A percentile compares a stretch with the other conserved stretches of the same genome.
Evolutionary conservation across 2,888 invertebrate species (phyloP).

Genomic region (Ypsolopha sequella): DNA sequence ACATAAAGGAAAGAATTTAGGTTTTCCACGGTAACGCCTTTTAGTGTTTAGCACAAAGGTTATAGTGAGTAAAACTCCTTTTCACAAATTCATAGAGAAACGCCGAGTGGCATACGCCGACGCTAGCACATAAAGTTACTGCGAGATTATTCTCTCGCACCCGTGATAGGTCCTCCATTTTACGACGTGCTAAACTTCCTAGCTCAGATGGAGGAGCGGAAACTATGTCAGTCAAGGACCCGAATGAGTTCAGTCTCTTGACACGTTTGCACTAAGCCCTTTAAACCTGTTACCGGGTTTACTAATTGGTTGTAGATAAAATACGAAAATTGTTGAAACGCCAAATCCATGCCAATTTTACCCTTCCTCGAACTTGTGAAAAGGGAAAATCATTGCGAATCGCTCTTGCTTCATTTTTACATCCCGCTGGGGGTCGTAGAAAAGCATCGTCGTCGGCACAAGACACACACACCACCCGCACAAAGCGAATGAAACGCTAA

Average conservation of each 20-base stretch:
- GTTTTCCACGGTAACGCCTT: too few species aligned
- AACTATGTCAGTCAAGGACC: conserved; percentile 41
- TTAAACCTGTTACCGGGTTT: background rate
- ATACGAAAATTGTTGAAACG: conserved; percentile 2
- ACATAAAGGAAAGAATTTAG: too few species aligned
- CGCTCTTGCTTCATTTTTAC: conserved; percentile 50
- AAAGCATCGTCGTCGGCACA: conserved; percentile 30
- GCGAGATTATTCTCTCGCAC: conserved; percentile 30
- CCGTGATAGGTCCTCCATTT: conserved; percentile 50
- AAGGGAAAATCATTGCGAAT: conserved; percentile 38
- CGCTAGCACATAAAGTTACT: conserved; percentile 7
- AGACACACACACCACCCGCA: conserved; percentile 50
- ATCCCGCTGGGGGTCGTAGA: conserved; percentile 59
- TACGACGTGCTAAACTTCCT: conserved; percentile 52
- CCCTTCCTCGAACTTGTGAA: conserved; percentile 12
- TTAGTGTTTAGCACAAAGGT: background rate
- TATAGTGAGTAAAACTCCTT: background rate
- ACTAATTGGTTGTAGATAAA: conserved; percentile 4
- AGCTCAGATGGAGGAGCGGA: conserved; percentile 42
- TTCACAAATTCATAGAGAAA: conserved; percentile 1
- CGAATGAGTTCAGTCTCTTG: conserved; percentile 36
- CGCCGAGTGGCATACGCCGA: background rate
- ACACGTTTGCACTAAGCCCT: conserved; percentile 22
- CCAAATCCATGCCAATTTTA: background rate
- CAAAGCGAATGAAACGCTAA: conserved; percentile 65